phyloP scores from a whole-genome alignment of 2,797 vertebrate species.

The Chloroceryle inda region DNA sequence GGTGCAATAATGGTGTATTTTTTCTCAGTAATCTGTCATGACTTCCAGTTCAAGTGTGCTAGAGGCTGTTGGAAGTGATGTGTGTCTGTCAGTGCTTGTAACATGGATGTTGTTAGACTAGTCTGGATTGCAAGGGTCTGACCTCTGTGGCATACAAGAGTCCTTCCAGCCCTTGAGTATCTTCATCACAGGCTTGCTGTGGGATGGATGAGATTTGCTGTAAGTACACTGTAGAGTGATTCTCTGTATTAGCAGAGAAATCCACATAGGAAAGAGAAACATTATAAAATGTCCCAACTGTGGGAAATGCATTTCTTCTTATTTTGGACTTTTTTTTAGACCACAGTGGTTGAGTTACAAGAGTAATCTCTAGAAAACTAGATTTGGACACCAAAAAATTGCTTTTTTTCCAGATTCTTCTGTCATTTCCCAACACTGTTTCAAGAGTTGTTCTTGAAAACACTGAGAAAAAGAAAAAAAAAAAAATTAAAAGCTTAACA shows the following conservation, averaged over 20 bases:
- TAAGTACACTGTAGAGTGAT: neutral
- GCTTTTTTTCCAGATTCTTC: neutral
- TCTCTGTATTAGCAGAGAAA: neutral
- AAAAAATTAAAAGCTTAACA: neutral
- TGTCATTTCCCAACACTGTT: neutral
- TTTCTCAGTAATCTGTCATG: neutral
- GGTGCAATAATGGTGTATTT: neutral
- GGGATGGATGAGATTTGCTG: neutral
- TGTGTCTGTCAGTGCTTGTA: neutral
- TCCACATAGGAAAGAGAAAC: neutral
- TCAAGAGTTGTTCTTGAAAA: neutral
- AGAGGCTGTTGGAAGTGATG: neutral
- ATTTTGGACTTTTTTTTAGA: neutral
- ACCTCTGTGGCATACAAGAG: neutral
- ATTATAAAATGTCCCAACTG: neutral
- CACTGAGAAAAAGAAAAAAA: neutral
- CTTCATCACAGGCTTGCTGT: neutral
- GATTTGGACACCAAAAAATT: neutral
- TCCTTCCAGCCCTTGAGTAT: neutral
- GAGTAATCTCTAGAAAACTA: neutral
- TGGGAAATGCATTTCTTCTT: neutral
- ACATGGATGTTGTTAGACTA: neutral
- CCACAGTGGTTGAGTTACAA: neutral
- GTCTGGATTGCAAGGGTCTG: neutral
- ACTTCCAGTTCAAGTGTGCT: neutral